Evolutionary conservation across 2,113 vertebrate genomes (phyloP).

Genomic region (Myiozetetes cayanensis): DNA sequence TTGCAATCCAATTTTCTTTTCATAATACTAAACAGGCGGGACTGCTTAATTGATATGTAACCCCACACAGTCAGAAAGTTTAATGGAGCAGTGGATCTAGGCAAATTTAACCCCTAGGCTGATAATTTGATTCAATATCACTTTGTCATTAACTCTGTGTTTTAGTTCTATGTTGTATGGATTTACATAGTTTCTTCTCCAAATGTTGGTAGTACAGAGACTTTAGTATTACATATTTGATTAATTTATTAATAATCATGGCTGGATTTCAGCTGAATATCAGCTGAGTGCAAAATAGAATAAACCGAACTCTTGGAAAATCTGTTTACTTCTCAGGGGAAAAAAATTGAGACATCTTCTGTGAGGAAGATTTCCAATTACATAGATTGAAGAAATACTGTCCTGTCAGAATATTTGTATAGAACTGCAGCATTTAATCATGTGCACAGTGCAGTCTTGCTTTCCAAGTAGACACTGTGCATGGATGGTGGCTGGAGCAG

Average conservation of each 20-base stretch:
- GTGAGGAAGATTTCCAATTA: not conserved
- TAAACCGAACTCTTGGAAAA: not conserved
- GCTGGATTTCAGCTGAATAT: not conserved
- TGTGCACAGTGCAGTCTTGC: not conserved
- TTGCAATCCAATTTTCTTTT: not conserved
- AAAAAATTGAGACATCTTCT: not conserved
- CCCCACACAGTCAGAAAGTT: not conserved
- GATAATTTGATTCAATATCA: conserved; percentile 13
- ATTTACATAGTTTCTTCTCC: not conserved
- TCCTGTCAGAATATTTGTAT: not conserved
- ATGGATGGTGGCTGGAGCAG: not conserved
- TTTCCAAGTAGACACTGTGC: not conserved
- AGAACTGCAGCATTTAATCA: not conserved
- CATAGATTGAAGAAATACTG: not conserved
- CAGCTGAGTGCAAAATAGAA: not conserved
- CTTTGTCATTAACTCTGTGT: not conserved
- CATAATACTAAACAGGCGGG: not conserved
- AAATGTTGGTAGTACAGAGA: not conserved
- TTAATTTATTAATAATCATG: not conserved
- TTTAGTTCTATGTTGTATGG: not conserved
- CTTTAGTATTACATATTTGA: not conserved
- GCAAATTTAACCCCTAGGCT: not conserved
- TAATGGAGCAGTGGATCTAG: not conserved
- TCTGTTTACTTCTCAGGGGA: not conserved
- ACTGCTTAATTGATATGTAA: not conserved